Conservation (phyloP, 2,113 vertebrate species). For the Pyrgilauda ruficollis region DNA sequence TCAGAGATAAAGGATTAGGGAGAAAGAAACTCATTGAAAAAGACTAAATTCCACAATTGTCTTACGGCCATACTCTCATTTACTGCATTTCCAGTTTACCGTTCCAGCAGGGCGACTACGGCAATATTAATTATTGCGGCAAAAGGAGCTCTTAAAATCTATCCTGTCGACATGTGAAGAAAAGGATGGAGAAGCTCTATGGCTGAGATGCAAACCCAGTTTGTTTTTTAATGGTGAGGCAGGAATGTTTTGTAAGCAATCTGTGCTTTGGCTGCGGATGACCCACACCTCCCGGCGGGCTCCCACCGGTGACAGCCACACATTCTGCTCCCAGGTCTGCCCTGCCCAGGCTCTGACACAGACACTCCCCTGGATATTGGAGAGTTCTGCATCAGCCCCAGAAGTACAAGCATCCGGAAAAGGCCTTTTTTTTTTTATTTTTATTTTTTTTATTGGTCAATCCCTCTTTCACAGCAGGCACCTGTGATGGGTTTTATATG, state of each 20-base stretch:
- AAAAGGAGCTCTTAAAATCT: constrained; percentile 30
- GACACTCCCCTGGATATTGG: not conserved
- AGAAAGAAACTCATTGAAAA: constrained; percentile 83
- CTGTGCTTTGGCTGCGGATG: not conserved
- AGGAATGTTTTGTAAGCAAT: not conserved
- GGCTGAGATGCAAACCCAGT: constrained; percentile 25
- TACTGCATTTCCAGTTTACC: constrained; percentile 69
- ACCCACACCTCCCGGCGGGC: not conserved
- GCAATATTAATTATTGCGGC: constrained; percentile 2
- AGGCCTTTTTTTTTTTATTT: not conserved
- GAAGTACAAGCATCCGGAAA: not conserved
- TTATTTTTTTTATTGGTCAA: not conserved
- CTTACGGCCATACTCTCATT: constrained; percentile 76
- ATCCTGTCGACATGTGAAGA: not conserved
- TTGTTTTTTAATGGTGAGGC: not conserved
- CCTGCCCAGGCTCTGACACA: not conserved
- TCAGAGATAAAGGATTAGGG: constrained; percentile 80
- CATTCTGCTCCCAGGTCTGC: constrained; percentile 43
- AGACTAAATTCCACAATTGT: constrained; percentile 68
- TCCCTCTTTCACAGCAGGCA: not conserved
- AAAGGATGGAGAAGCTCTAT: constrained; percentile 1
- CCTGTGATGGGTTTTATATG: not conserved
- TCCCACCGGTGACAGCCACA: not conserved
- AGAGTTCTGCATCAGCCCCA: not conserved
- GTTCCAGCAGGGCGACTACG: constrained; percentile 41